Base-by-base conservation (phyloP, 2,113 vertebrate genomes). In the Sinocyclocheilus maitianheensis region DNA sequence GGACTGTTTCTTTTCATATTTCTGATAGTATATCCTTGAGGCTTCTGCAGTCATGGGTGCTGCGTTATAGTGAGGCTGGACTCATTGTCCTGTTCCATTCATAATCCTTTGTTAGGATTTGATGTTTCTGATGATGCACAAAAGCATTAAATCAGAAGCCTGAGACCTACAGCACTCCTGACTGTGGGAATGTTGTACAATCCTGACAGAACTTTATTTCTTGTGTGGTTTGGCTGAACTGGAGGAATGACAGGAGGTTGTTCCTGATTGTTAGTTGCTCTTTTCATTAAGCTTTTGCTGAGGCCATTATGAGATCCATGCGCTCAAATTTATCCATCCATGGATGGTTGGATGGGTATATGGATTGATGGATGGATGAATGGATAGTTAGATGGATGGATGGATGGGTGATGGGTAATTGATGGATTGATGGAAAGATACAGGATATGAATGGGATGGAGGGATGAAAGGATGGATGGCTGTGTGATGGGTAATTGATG, bases 1-100 rank as follows among this genome's bases (percentile, higher is more conserved):
- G 58, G 24, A 69, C 53, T 53, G 24, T 62, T 87, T 78, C 40
- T 63, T 86, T 83, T 86, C 77, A 80, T 89, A 79, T 85, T 87
- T 40, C 55, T 85, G 75, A 78, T 62, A 14, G 74, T 65, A 22
- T 51, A 82, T 84, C 72, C 86, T 84, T 86, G 84, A 81, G 72
- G 34, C 65, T 69, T 62, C 74, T 71, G 62, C 40, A 71, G 67
- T 63, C 81, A 65, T 74, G 67, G 67, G 78, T 77, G 51, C 84
- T 77, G 81, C 53, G 77, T 79, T 82, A 85, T 30, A 71, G 77
- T 40, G 77, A 40, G 46, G 43, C 58, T 48, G 40, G 37, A 60
- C 46, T 53, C 63, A 37, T 11, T 22, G 34, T 30, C 26, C 43
- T 43, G 7, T 43, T 83, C 46, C 37, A 81, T 81, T 69, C 37